phyloP scores from a whole-genome alignment of 2,113 vertebrate species.

The Scomber scombrus region DNA sequence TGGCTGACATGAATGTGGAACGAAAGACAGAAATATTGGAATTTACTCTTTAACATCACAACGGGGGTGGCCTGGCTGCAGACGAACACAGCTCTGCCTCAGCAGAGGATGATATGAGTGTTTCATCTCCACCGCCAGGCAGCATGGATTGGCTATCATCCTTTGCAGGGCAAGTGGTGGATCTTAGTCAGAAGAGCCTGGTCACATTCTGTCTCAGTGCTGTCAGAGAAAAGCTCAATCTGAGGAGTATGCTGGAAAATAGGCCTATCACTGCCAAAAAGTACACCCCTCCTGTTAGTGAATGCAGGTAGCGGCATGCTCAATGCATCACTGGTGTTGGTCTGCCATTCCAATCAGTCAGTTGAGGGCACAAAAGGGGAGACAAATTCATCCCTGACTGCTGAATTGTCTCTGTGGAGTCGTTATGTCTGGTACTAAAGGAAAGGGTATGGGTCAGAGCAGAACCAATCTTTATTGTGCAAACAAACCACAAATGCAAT shows the following conservation, averaged over 20 bases:
- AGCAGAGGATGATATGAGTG: slow-evolving; percentile 23
- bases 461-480: not conserved
- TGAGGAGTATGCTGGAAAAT: slow-evolving; percentile 44
- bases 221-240: slow-evolving; percentile 47
- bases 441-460: slow-evolving; percentile 6
- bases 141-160: slow-evolving; percentile 23
- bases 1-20: slow-evolving; percentile 1
- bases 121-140: slow-evolving; percentile 29
- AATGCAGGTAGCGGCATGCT: slow-evolving; percentile 19
- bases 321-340: slow-evolving; percentile 19
- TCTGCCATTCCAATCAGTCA: slow-evolving; percentile 35
- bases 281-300: slow-evolving; percentile 31
- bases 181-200: slow-evolving; percentile 37
- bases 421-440: not conserved
- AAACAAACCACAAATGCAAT: too few species aligned
- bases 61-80: slow-evolving; percentile 3
- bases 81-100: slow-evolving; percentile 11
- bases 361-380: slow-evolving; percentile 5
- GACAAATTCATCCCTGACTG: not conserved
- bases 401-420: slow-evolving; percentile 5
- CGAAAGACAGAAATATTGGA: slow-evolving; percentile 4
- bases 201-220: slow-evolving; percentile 38
- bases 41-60: slow-evolving; percentile 25
- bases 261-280: slow-evolving; percentile 47
- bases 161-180: slow-evolving; percentile 34